phyloP scores from a whole-genome alignment of 2,797 vertebrate species.

The Danio aesculapii region DNA sequence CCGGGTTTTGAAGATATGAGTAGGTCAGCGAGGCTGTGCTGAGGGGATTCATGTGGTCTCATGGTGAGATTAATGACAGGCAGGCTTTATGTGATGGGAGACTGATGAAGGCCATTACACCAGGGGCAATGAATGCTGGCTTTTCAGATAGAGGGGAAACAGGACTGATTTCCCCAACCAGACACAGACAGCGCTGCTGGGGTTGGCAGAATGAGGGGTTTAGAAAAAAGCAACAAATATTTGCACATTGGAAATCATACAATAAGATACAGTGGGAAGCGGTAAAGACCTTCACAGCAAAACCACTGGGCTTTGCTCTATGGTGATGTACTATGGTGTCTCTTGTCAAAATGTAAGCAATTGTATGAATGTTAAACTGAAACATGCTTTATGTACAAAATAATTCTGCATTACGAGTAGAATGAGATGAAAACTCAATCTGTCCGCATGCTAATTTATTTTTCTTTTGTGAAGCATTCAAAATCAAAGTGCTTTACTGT shows the following conservation, averaged over 20 bases:
- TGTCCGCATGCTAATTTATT: no score
- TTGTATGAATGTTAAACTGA: neutral
- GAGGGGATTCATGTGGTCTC: slow-evolving; percentile 56
- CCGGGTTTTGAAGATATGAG: slow-evolving; percentile 55
- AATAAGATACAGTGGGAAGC: neutral
- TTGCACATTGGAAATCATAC: neutral
- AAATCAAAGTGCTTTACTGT: no score
- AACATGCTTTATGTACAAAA: neutral
- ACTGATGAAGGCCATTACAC: slow-evolving; percentile 68
- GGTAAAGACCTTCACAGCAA: neutral
- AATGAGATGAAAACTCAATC: no score
- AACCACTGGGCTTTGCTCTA: neutral
- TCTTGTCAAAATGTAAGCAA: neutral
- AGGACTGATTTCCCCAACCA: slow-evolving; percentile 44
- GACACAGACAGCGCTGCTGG: slow-evolving; percentile 5
- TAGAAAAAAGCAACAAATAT: neutral
- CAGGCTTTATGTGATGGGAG: slow-evolving; percentile 57
- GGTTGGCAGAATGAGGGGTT: neutral
- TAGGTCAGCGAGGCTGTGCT: slow-evolving; percentile 55
- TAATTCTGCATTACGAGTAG: no score
- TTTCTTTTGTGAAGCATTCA: neutral
- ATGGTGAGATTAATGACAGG: slow-evolving; percentile 61
- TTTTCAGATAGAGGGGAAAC: slow-evolving; percentile 52
- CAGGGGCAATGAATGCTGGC: slow-evolving; percentile 55
- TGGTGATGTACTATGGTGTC: neutral